A percentile compares a stretch with the other conserved stretches of the same genome.
These are phyloP conservation scores for Buathra laborator DNA, from an alignment of 2,888 invertebrate species.

Conservation along the genomic window DNA sequence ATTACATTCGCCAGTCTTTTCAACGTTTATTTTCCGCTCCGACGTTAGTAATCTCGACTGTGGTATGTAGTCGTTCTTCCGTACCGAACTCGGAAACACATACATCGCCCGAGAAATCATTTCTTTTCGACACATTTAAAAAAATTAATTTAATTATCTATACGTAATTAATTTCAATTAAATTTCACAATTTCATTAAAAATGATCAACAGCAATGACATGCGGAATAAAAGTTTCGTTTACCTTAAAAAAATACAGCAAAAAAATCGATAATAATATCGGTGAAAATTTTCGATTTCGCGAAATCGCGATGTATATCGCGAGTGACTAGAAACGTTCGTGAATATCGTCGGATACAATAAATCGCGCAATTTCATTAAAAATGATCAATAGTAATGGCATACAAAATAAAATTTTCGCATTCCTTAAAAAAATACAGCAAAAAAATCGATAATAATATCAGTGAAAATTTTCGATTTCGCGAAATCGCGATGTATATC, in stretches of 20 bases:
- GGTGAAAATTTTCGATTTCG: neutral
- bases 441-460: neutral
- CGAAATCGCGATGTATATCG: neutral
- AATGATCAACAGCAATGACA: neutral
- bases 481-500: neutral
- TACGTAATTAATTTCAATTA: neutral
- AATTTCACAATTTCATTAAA: neutral
- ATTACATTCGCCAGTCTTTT: slow-evolving; percentile 58
- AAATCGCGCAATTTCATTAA: neutral
- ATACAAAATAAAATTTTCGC: neutral
- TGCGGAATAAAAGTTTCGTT: neutral
- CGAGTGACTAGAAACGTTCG: slow-evolving; percentile 19
- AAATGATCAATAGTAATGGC: neutral
- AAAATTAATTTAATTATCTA: neutral
- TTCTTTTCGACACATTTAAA: neutral
- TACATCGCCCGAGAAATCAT: neutral
- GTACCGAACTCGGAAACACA: slow-evolving; percentile 37
- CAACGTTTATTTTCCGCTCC: slow-evolving; percentile 42
- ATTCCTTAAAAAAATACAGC: neutral
- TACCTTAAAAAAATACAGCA: neutral
- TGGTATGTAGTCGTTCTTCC: slow-evolving; percentile 49
- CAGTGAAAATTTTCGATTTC: neutral
- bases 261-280: slow-evolving; percentile 4
- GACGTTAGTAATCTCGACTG: slow-evolving; percentile 56
- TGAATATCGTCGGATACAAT: neutral